phyloP scores from a whole-genome alignment of 2,113 vertebrate genomes.

The Cynopterus brachyotis region DNA sequence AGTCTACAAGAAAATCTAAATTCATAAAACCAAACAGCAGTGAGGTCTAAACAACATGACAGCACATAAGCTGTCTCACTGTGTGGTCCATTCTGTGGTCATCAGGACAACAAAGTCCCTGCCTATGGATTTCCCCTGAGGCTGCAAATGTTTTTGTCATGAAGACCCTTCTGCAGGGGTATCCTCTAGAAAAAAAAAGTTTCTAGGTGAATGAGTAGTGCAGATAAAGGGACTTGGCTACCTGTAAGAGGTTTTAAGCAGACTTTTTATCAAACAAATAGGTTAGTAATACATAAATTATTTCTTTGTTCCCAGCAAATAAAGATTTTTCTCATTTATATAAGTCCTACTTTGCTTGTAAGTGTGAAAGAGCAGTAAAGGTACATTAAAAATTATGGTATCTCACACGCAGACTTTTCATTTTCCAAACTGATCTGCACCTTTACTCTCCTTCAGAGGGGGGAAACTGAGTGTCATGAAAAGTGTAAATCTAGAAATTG shows the following conservation, averaged over 20 bases:
- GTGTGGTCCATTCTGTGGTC: background rate
- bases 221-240: background rate
- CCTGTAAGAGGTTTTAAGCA: background rate
- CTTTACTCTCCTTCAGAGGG: conserved; percentile 28
- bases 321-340: background rate
- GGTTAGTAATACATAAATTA: background rate
- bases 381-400: background rate
- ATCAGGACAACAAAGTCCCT: background rate
- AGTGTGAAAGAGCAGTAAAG: background rate
- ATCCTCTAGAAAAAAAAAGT: background rate
- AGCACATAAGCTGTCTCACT: background rate
- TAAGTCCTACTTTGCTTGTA: background rate
- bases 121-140: background rate
- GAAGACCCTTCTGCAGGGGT: background rate
- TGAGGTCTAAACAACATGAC: background rate
- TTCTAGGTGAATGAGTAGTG: background rate
- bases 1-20: conserved; percentile 1
- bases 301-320: conserved; percentile 44
- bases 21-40: background rate
- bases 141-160: background rate
- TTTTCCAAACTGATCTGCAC: background rate
- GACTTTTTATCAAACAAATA: background rate
- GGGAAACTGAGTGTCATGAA: background rate
- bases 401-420: conserved; percentile 9
- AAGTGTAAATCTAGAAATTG: conserved; percentile 34